A percentile compares a stretch with the other conserved stretches of the same genome.
phyloP scores from a whole-genome alignment of 2,113 vertebrate species.

The Mola mola region DNA sequence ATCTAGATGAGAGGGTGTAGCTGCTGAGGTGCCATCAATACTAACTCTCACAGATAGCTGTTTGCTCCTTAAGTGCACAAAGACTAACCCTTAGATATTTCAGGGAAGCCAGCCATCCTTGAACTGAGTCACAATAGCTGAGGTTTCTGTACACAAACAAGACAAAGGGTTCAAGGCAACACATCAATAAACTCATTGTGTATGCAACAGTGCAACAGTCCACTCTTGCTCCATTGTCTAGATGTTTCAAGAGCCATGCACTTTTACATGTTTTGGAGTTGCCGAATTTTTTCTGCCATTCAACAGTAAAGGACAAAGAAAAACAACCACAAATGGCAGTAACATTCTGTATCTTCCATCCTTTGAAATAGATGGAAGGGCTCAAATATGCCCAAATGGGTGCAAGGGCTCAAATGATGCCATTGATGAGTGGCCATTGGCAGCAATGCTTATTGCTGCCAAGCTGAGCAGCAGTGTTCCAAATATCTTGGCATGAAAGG shows the following conservation, averaged over 20 bases:
- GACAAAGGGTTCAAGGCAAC: conserved; percentile 5
- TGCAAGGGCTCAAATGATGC: conserved; percentile 58
- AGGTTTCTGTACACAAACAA: conserved; percentile 25
- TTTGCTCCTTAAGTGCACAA: conserved; percentile 43
- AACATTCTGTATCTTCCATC: conserved; percentile 19
- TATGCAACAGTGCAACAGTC: no score
- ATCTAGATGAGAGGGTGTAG: conserved; percentile 49
- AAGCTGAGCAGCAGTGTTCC: conserved; percentile 47
- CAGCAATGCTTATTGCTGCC: conserved; percentile 58
- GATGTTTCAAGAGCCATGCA: conserved; percentile 24
- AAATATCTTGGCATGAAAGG: conserved; percentile 65
- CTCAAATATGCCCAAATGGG: no score
- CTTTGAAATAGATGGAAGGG: conserved; percentile 48
- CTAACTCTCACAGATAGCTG: conserved; percentile 52
- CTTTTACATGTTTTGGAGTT: conserved; percentile 49
- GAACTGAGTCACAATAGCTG: conserved; percentile 20
- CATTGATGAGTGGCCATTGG: conserved; percentile 61
- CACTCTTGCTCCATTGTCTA: no score
- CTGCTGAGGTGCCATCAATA: conserved; percentile 51
- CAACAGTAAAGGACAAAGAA: conserved; percentile 48
- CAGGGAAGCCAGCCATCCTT: conserved; percentile 28
- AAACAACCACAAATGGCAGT: conserved; percentile 29
- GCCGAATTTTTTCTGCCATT: conserved; percentile 58
- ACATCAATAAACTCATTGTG: conserved; percentile 21
- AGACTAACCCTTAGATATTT: conserved; percentile 39